phyloP scores from a whole-genome alignment of 2,888 invertebrate genomes.

The Meghimatium bilineatum region DNA sequence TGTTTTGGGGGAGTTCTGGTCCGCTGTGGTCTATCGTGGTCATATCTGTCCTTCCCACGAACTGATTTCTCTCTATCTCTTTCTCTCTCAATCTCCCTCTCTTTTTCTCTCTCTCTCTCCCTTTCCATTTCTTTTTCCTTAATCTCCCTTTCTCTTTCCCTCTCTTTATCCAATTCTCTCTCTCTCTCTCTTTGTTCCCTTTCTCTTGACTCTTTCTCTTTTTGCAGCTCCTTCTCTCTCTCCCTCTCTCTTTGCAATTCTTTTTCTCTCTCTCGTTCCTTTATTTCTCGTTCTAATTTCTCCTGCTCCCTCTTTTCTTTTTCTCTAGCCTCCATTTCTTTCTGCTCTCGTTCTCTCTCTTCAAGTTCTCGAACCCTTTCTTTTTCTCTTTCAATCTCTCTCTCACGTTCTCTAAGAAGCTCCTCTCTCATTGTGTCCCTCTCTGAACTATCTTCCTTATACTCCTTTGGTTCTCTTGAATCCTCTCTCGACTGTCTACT shows the following conservation, averaged over 20 bases:
- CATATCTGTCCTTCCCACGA: slow-evolving; percentile 27
- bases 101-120: slow-evolving; percentile 45
- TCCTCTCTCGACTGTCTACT: slow-evolving; percentile 56
- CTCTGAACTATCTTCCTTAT: slow-evolving; percentile 43
- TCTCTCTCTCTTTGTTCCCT: slow-evolving; percentile 38
- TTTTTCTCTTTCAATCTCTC: slow-evolving; percentile 14
- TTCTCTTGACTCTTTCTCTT: slow-evolving; percentile 49
- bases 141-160: slow-evolving; percentile 33
- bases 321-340: slow-evolving; percentile 48
- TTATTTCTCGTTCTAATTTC: slow-evolving; percentile 35
- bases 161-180: slow-evolving; percentile 37
- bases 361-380: slow-evolving; percentile 55
- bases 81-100: slow-evolving; percentile 41
- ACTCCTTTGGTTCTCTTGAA: slow-evolving; percentile 55
- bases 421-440: slow-evolving; percentile 47
- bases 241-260: slow-evolving; percentile 49
- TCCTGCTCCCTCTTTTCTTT: slow-evolving; percentile 48
- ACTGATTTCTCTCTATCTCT: slow-evolving; percentile 33
- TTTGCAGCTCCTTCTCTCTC: slow-evolving; percentile 49
- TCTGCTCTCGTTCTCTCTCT: slow-evolving; percentile 40
- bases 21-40: slow-evolving; percentile 43
- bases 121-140: slow-evolving; percentile 43
- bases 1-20: slow-evolving; percentile 45
- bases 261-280: slow-evolving; percentile 38
- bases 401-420: slow-evolving; percentile 37